Evolutionary conservation across 1,140 invertebrate species (phyloP).

Genomic region (Dendrolimus kikuchii): DNA sequence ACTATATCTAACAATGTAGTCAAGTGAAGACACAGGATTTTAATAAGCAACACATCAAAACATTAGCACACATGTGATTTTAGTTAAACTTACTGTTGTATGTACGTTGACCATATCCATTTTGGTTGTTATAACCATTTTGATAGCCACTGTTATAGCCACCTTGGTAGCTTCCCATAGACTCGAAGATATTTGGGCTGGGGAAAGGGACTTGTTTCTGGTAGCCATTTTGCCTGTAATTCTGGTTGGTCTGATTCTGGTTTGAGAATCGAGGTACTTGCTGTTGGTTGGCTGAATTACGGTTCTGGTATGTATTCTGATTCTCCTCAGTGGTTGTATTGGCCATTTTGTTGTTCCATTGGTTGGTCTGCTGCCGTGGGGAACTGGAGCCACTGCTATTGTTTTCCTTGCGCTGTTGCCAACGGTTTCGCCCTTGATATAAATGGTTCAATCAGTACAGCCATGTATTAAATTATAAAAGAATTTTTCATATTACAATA

Average conservation of each 20-base stretch:
- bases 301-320: slow-evolving; percentile 48
- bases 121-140: slow-evolving; percentile 61
- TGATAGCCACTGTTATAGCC: slow-evolving; percentile 67
- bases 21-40: neutral
- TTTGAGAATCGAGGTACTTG: slow-evolving; percentile 60
- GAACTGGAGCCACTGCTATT: slow-evolving; percentile 53
- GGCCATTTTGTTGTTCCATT: slow-evolving; percentile 68
- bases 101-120: slow-evolving; percentile 57
- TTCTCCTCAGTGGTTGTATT: slow-evolving; percentile 37
- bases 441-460: slow-evolving; percentile 6
- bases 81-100: slow-evolving; percentile 41
- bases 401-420: slow-evolving; percentile 70
- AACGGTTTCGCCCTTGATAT: slow-evolving; percentile 62
- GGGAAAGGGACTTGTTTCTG: slow-evolving; percentile 62
- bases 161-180: slow-evolving; percentile 63
- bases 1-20: too few species aligned
- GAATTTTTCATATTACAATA: too few species aligned
- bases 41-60: neutral
- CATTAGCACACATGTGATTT: neutral
- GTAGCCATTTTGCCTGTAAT: slow-evolving; percentile 55
- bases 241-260: slow-evolving; percentile 53
- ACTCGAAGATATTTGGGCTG: slow-evolving; percentile 62
- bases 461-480: too few species aligned
- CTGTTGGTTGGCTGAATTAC: slow-evolving; percentile 30
- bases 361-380: slow-evolving; percentile 58